Base-by-base conservation (phyloP, 2,797 vertebrate genomes). In the Echiichthys vipera region DNA sequence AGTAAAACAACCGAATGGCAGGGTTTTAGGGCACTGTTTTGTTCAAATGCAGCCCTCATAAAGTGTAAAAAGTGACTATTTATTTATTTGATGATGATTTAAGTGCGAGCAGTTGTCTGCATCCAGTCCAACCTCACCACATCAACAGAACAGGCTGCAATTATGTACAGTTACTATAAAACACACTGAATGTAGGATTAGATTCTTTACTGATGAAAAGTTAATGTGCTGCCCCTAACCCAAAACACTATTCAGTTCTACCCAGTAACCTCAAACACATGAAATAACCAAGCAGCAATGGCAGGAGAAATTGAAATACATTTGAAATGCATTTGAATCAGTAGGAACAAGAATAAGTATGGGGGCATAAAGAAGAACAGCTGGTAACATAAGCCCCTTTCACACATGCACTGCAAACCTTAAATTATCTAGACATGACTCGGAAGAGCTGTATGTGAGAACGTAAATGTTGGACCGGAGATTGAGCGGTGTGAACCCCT, bases 121-220 rank as follows among this genome's bases (percentile, higher is more conserved):
- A 34, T 55, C 34, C 39, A 65, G 22, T 22, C 24, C 5, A 42
- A 22, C 37, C 12, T 50, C 45, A 39, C 20, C 58, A 80, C 37
- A 65, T 63, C 15, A 47, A 50, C 25, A 11, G 12, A 57, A 25
- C 45, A 51, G 20, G 11, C 25, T 43, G 59, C n/a, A 53, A 55
- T 47, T 32, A 62, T 54, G 22, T n/a, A 18, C 13, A 47, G 20
- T 27, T 39, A 55, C 27, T 13, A 45, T 36, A 22, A 57, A 58
- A 47, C 9, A 58, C 7, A 32, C 9, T 45, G 18, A 34, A 54
- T 36, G 7, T 50, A 32, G 15, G 55, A 59, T 34, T 15, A 43
- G 47, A 67, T 67, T 56, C 54, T 54, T 18, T 34, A 58, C n/a
- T 43, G 22, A 12, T 46, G 32, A 54, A 40, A 65, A 7, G 8